Base-by-base conservation (phyloP, 2,888 invertebrate species). In the Lasioglossum calceatum region DNA sequence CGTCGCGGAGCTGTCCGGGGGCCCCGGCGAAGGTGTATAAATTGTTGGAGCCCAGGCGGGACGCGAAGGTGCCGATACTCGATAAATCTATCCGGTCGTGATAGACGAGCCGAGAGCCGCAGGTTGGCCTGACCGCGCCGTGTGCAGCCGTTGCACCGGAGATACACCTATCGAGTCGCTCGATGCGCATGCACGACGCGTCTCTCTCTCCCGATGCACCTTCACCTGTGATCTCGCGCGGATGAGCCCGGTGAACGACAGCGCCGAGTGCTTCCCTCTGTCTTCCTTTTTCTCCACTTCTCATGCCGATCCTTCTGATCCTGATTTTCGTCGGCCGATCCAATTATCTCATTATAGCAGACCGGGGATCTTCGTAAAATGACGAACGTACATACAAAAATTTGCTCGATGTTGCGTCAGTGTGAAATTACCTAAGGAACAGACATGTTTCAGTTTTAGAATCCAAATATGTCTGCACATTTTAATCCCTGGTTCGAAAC, bases 41-140 rank as follows among this genome's bases (percentile, higher is more conserved):
- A 92, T 92, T 90, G 90, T 89, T 90, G 88, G 88, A 75, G 90
- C 84, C 58, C 82, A 84, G 90, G 84, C 88, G 89, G 86, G 87
- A 89, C 91, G 90, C 87, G 92, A 92, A 93, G 92, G 93, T 93
- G 93, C 92, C 93, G 92, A 94, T 92, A 92, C 93, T 91, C 93
- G 94, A 94, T 94, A 94, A 94, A 94, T 94, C 93, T 93, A 93
- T 93, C 93, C 86, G 81, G 81, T 85, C 87, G 93, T 94, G 94
- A 94, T 94, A 92, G 94, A 94, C 93, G 94, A 93, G 92, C 91
- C 86, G 87, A 89, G 89, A 88, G 89, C 89, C 82, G 85, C 89
- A 84, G 84, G 81, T 86, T 82, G 86, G 75, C 79, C 72, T 77
- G 84, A 73, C 75, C 79, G 87, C 84, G 74, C 81, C 82, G 76